Base-by-base conservation (phyloP, 2,797 vertebrate species). In the Neosilurus hyrtlii region DNA sequence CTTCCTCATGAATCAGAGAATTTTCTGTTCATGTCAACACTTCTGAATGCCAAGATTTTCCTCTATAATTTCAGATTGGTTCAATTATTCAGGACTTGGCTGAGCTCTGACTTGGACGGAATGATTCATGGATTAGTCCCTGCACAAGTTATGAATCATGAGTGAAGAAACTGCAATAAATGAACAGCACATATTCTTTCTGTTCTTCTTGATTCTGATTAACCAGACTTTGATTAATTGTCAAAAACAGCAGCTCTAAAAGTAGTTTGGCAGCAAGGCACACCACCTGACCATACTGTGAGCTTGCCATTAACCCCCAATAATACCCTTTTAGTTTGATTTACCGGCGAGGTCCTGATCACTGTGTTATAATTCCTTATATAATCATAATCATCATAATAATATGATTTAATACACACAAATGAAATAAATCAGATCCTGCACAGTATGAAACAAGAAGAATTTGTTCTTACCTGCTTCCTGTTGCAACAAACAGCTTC, bases 401-500 rank as follows among this genome's bases (percentile, higher is more conserved):
- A 43, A 37, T 9, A 35, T 12, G 9, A 15, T 12, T 22, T 14
- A 43, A 61, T 61, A 9, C 10, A 61, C 2, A 37, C 73, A 22
- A n/a, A 43, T 8, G 3, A 57, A 61, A n/a, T 43, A 43, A 56
- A 9, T 15, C 35, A 2, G 35, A 5, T 37, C 0, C 7, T 56
- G n/a, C 3, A 16, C 66, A 67, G 26, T 56, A 56, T n/a, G 30
- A 16, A 2, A 76, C 16, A 24, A 16, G 15, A 24, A 73, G 7
- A 75, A 57, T 11, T 37, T 59, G 22, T 82, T 14, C 94, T 93
- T 88, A 99, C 98, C 86, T 97, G 95, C 92, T 98, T 89, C 98
- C 98, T 11, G 97, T 97, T 0, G 97, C 97, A 88, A 99, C 95
- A 81, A 99, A 95, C 80, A 99, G 94, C 84, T 98, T 99, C 92